Percentiles rank a stretch among this genome's conserved stretches.
Conservation (phyloP, 2,113 vertebrate species). For the Ophthalmolycus amberensis region DNA sequence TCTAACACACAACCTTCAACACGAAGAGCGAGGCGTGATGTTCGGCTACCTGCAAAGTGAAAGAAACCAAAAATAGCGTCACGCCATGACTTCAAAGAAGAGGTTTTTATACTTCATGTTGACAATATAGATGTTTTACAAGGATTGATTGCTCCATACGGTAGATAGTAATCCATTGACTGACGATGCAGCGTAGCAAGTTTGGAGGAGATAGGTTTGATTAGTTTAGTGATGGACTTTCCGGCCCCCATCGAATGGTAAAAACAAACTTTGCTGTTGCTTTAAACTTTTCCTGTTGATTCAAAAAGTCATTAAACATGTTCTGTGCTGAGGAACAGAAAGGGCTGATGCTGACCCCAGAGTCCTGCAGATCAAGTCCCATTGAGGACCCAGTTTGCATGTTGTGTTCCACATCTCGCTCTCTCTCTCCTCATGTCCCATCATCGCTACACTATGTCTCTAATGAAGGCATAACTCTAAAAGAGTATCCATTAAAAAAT, state of each 20-base stretch:
- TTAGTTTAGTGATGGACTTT: not conserved
- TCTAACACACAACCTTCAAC: no score
- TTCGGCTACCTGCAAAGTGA: no score
- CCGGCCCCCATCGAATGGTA: no score
- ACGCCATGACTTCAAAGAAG: no score
- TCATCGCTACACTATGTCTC: constrained; percentile 3
- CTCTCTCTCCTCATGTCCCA: not conserved
- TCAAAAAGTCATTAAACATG: not conserved
- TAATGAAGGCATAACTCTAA: not conserved
- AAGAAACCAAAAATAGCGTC: no score
- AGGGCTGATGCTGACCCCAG: not conserved
- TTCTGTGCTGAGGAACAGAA: not conserved
- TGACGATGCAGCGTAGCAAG: not conserved
- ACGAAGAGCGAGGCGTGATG: no score
- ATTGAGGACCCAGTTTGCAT: not conserved
- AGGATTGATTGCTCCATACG: not conserved
- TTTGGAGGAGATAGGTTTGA: not conserved
- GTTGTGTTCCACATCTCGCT: not conserved
- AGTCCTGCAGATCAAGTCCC: not conserved
- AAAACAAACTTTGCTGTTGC: not conserved
- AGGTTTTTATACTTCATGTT: no score
- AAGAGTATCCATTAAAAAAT: not conserved
- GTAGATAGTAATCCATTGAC: not conserved
- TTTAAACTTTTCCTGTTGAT: not conserved
- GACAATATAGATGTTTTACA: not conserved